Base-by-base conservation (phyloP, 1,140 invertebrate species). In the Drosophila bipectinata region DNA sequence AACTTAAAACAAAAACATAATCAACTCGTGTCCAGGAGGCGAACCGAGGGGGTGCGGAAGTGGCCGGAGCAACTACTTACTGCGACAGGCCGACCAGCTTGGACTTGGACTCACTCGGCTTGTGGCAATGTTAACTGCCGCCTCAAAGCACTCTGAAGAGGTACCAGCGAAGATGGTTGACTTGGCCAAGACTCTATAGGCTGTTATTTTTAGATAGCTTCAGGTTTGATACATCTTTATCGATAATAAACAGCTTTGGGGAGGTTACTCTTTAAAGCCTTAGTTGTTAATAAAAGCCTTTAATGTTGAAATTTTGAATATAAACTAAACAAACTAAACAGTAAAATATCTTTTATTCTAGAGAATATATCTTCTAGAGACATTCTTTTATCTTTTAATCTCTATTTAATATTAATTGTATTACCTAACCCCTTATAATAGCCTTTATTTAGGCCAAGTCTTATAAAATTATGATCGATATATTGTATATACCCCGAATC, bases 1-100 rank as follows among this genome's bases (percentile, higher is more conserved):
- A 63, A 63, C 52, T 60, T 78, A 78, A 66, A 85, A 85, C 56
- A 82, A 85, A 82, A 85, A 88, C 82, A 85, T 75, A 85, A 85
- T 85, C 82, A 85, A 82, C 34, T 54, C 62, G 64, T 41, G 69
- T 71, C 32, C 64, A 66, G 62, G 57, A 55, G 60, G 51, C 79
- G 56, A 24, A 54, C 52, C 57, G 56, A 52, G 10, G 28, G 47
- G 52, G 26, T 28, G 52, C 48, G 52, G 51, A 37, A 49, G 47
- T 56, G 58, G 69, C 37, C 49, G 34, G 15, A 48, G 14, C 30
- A 10, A 34, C 57, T 51, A 28, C 57, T 30, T 10, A 48, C 21
- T 72, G 78, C 63, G 68, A 73, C 77, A 76, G 48, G 58, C 52
- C 34, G 61, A 58, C 55, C 18, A 45, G 12, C 14, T 67, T 8